Conservation (phyloP, 2,888 invertebrate species). For the Oithona nana region DNA sequence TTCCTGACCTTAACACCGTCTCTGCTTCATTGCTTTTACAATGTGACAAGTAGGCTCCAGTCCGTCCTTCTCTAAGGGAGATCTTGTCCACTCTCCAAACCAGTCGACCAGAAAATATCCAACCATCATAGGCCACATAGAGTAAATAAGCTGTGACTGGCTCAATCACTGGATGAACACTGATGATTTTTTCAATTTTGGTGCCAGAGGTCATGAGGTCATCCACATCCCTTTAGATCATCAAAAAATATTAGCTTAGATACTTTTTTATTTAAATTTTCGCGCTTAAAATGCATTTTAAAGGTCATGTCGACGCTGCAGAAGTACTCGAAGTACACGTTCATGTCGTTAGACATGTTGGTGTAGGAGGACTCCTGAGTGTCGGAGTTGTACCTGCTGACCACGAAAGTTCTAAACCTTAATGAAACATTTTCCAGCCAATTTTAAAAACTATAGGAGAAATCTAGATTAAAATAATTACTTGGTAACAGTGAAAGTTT, state of each 20-base stretch:
- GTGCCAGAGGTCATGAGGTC: conserved; percentile 49
- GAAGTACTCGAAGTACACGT: too few relatives aligned
- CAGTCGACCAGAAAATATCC: conserved; percentile 64
- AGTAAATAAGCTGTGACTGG: conserved; percentile 47
- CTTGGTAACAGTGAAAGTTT: conserved; percentile 72
- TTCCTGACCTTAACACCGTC: neutral
- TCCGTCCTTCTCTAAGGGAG: conserved; percentile 53
- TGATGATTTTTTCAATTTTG: conserved; percentile 57
- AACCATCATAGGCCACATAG: conserved; percentile 73
- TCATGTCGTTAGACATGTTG: too few relatives aligned
- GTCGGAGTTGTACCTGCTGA: too few relatives aligned
- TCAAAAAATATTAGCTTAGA: neutral
- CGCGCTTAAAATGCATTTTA: too few relatives aligned
- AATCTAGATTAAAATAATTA: too few relatives aligned
- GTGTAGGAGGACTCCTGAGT: too few relatives aligned
- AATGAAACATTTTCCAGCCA: too few relatives aligned
- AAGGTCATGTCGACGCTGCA: conserved; percentile 19
- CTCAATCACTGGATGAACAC: conserved; percentile 66
- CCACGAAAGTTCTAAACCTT: too few relatives aligned
- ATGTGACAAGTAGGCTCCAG: conserved; percentile 37
- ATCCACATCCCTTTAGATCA: conserved; percentile 48
- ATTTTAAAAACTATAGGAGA: too few relatives aligned
- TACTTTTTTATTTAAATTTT: neutral
- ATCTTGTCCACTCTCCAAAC: conserved; percentile 64
- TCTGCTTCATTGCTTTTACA: conserved; percentile 4